These are phyloP conservation scores for Melipona beecheii DNA, from an alignment of 2,888 invertebrate species.

Conservation along the genomic window DNA sequence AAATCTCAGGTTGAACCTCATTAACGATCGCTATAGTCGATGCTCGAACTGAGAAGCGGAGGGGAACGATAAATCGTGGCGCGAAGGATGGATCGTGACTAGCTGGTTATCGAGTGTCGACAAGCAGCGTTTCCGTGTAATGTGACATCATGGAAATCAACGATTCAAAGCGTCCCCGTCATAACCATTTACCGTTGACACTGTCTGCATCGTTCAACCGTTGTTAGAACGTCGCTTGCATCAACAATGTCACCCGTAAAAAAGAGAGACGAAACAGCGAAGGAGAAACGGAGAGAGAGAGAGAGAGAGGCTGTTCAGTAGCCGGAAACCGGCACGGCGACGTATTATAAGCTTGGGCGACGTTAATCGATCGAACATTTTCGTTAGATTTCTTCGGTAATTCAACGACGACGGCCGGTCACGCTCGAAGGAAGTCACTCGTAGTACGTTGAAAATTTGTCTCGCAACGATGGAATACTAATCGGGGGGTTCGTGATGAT, in stretches of 20 bases:
- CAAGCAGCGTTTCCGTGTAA: constrained; percentile 66
- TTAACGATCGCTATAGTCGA: constrained; percentile 8
- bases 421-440: constrained; percentile 60
- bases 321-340: constrained; percentile 61
- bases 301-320: constrained; percentile 39
- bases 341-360: constrained; percentile 49
- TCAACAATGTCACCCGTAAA: constrained; percentile 61
- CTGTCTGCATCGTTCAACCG: constrained; percentile 78
- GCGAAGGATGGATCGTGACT: constrained; percentile 40
- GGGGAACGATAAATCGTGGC: constrained; percentile 42
- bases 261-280: neutral
- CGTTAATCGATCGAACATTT: constrained; percentile 64
- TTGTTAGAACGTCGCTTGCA: constrained; percentile 73
- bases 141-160: constrained; percentile 76
- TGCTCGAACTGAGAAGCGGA: neutral
- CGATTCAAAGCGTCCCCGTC: constrained; percentile 78
- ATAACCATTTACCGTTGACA: constrained; percentile 81
- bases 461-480: constrained; percentile 44
- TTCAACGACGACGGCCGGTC: constrained; percentile 29
- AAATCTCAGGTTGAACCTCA: neutral
- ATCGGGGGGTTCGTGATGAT: constrained; percentile 10
- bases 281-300: constrained; percentile 8
- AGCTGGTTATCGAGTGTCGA: constrained; percentile 48
- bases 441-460: constrained; percentile 38
- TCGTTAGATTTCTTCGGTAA: constrained; percentile 52